A percentile compares a stretch with the other conserved stretches of the same genome.
These are phyloP conservation scores for Austrofundulus limnaeus DNA, from an alignment of 2,113 vertebrate genomes.

Conservation along the genomic window DNA sequence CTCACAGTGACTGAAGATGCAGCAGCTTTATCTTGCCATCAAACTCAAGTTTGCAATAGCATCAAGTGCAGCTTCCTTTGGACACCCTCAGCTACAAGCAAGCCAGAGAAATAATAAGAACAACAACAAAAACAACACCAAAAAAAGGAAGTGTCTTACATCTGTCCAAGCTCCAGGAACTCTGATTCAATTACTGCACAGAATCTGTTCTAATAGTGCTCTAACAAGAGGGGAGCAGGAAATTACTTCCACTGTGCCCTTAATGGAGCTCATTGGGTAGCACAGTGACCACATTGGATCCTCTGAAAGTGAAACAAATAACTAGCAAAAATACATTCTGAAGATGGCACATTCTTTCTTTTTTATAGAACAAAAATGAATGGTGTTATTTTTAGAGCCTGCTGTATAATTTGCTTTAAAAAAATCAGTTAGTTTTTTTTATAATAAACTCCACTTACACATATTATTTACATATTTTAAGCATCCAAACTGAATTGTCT, in stretches of 20 bases:
- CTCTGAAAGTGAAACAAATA: conserved; percentile 25
- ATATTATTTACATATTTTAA: no score
- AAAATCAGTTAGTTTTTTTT: no score
- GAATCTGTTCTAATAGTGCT: conserved; percentile 43
- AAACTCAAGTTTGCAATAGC: neutral
- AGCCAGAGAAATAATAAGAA: conserved; percentile 41
- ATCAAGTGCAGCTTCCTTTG: conserved; percentile 7
- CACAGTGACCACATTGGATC: conserved; percentile 13
- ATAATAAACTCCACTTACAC: no score
- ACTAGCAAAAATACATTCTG: conserved; percentile 12
- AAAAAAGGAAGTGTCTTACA: conserved; percentile 39
- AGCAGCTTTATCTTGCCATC: neutral
- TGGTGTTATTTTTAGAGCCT: neutral
- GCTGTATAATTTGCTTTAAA: neutral
- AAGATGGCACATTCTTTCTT: neutral
- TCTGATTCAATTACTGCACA: conserved; percentile 58
- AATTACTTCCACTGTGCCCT: conserved; percentile 52
- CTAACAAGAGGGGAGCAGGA: conserved; percentile 48
- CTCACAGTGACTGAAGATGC: neutral
- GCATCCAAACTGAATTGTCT: no score
- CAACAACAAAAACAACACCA: no score
- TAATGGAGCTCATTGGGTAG: conserved; percentile 11
- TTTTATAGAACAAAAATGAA: neutral
- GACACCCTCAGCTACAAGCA: conserved; percentile 10
- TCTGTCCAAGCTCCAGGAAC: conserved; percentile 43